phyloP scores from a whole-genome alignment of 2,113 vertebrate species.

The Lanius ludovicianus region DNA sequence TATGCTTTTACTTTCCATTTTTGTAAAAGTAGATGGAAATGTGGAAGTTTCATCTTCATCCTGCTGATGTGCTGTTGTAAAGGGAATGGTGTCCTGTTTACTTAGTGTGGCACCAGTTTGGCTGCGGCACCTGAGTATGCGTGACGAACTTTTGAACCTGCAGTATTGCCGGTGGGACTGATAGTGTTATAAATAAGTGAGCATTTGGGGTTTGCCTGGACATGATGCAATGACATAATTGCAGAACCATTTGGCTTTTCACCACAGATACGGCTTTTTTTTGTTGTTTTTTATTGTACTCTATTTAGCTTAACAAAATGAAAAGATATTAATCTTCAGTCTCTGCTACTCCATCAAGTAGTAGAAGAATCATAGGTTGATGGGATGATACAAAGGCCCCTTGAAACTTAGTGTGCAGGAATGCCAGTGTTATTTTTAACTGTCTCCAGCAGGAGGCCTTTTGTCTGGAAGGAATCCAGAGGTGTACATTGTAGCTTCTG shows the following conservation, averaged over 20 bases:
- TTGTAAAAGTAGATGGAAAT: neutral
- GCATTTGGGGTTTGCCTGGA: constrained; percentile 37
- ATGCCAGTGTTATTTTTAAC: neutral
- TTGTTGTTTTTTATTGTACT: neutral
- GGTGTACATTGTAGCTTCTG: neutral
- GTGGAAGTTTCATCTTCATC: neutral
- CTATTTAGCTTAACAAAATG: neutral
- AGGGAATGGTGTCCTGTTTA: neutral
- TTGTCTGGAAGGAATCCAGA: neutral
- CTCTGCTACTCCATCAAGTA: neutral
- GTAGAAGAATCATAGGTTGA: neutral
- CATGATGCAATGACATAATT: constrained; percentile 48
- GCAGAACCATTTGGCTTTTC: constrained; percentile 48
- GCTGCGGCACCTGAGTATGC: neutral
- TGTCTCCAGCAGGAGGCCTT: constrained; percentile 21
- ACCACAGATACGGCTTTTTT: neutral
- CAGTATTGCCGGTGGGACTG: constrained; percentile 1
- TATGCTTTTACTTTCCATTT: neutral
- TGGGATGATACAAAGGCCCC: neutral
- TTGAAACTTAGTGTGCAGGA: neutral
- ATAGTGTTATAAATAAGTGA: constrained; percentile 2
- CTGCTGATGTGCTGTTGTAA: neutral
- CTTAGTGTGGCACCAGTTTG: neutral
- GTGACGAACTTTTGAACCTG: constrained; percentile 21
- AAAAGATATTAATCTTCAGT: neutral